Conservation (phyloP, 2,888 invertebrate genomes). For the Hyles lineata region DNA sequence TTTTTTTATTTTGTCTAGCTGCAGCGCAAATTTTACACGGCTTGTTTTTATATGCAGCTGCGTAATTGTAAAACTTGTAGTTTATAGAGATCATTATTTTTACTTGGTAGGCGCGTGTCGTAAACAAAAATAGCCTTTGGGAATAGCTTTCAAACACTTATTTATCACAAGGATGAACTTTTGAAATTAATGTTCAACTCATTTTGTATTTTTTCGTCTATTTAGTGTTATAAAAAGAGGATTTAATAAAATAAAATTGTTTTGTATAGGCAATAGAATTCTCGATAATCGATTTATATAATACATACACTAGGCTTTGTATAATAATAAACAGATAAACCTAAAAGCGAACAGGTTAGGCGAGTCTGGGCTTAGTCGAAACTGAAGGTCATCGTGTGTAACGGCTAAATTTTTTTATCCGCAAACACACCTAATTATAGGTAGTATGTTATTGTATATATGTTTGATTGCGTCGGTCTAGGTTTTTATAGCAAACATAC, state of each 20-base stretch:
- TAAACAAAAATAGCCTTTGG: background rate
- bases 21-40: background rate
- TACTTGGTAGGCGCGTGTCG: background rate
- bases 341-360: slow-evolving; percentile 30
- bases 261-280: background rate
- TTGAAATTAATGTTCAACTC: background rate
- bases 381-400: slow-evolving; percentile 29
- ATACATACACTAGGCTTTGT: slow-evolving; percentile 16
- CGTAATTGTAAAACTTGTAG: background rate
- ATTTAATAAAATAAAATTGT: background rate
- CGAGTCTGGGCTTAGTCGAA: slow-evolving; percentile 27
- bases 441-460: background rate
- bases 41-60: background rate
- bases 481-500: background rate
- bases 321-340: slow-evolving; percentile 27
- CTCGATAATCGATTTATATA: slow-evolving; percentile 6
- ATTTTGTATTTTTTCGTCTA: background rate
- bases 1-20: background rate
- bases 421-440: slow-evolving; percentile 14
- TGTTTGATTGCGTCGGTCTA: background rate
- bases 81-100: background rate
- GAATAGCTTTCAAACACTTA: background rate
- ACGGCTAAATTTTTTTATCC: slow-evolving; percentile 21
- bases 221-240: background rate
- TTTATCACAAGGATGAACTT: background rate